These are phyloP conservation scores for Zosterops japonicus DNA, from an alignment of 2,113 vertebrate genomes.

Conservation along the genomic window DNA sequence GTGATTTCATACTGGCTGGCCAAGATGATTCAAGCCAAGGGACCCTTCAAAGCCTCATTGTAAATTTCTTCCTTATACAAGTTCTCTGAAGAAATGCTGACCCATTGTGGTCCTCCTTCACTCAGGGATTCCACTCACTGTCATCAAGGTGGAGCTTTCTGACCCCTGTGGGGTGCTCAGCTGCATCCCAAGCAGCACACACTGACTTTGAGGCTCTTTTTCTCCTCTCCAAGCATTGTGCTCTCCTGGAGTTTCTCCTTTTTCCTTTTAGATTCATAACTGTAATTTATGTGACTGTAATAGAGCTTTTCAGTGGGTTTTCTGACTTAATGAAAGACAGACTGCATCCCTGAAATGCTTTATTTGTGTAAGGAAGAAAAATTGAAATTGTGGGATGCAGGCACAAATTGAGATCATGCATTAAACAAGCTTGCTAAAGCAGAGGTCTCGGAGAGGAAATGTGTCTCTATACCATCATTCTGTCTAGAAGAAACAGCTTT, in stretches of 20 bases:
- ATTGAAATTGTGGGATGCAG: fast-evolving
- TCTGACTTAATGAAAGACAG: background rate
- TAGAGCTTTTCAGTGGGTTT: background rate
- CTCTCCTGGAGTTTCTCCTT: background rate
- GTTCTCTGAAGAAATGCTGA: background rate
- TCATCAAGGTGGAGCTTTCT: background rate
- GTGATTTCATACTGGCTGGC: background rate
- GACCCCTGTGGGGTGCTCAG: background rate
- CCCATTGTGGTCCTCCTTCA: background rate
- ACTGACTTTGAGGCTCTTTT: background rate
- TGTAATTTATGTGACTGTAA: fast-evolving
- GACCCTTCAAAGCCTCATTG: background rate
- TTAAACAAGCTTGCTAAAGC: background rate
- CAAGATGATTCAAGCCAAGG: background rate
- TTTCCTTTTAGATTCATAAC: background rate
- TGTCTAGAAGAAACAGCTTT: background rate
- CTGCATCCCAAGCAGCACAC: background rate
- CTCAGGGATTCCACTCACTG: background rate
- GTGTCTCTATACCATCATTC: background rate
- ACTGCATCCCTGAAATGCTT: background rate
- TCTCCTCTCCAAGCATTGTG: background rate
- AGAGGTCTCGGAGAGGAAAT: background rate
- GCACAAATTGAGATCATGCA: background rate
- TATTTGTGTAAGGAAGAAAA: background rate
- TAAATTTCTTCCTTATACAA: background rate